phyloP scores from a whole-genome alignment of 2,888 invertebrate genomes.

The Chrysotoxum bicinctum region DNA sequence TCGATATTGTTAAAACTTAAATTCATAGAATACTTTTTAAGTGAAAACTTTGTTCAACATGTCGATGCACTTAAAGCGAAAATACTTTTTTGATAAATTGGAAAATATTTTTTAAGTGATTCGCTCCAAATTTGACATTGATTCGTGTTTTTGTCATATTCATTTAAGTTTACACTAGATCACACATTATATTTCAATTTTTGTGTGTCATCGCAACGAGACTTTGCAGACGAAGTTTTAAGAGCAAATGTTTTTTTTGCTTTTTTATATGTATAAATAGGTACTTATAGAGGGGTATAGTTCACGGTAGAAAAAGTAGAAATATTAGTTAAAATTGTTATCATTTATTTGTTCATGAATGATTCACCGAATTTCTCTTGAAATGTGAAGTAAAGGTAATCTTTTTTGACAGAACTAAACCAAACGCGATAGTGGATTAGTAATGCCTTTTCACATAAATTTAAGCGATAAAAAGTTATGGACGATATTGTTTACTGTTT shows the following conservation, averaged over 20 bases:
- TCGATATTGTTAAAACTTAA: constrained; percentile 1
- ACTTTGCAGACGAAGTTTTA: constrained; percentile 5
- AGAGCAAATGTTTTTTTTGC: neutral
- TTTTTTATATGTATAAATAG: too few species aligned
- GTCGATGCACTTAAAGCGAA: constrained; percentile 19
- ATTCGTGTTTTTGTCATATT: neutral
- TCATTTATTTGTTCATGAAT: too few species aligned
- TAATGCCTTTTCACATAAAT: too few species aligned
- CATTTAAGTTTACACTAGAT: neutral
- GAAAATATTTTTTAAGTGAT: constrained; percentile 15
- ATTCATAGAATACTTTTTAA: neutral
- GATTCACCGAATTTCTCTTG: too few species aligned
- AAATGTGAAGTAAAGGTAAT: too few species aligned
- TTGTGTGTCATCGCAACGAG: neutral
- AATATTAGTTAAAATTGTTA: too few species aligned
- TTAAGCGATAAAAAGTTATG: too few species aligned
- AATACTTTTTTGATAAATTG: constrained; percentile 1
- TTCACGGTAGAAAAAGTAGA: too few species aligned
- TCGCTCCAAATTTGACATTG: constrained; percentile 2
- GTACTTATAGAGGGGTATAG: too few species aligned
- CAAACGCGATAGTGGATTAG: too few species aligned
- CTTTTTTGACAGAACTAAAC: too few species aligned
- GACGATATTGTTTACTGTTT: too few species aligned
- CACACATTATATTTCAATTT: neutral
- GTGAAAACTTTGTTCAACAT: constrained; percentile 27